A percentile compares a stretch with the other conserved stretches of the same genome.
phyloP scores from a whole-genome alignment of 2,113 vertebrate species.

The Cyprinus carpio region DNA sequence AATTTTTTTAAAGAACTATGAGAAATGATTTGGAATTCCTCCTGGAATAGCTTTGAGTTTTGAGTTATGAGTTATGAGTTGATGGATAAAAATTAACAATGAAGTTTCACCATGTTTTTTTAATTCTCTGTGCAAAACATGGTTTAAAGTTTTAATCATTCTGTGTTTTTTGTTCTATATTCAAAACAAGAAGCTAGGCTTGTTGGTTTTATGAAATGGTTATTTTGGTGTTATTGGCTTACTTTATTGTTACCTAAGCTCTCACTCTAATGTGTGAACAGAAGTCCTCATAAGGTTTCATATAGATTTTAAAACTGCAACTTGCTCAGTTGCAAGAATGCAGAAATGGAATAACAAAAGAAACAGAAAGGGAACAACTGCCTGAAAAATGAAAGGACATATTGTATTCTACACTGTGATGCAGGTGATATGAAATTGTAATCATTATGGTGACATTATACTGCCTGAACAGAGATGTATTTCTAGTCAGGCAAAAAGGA shows the following conservation, averaged over 20 bases:
- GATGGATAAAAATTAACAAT: background rate
- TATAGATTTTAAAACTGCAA: background rate
- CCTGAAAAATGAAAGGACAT: background rate
- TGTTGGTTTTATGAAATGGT: background rate
- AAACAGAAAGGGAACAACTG: background rate
- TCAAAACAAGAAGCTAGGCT: background rate
- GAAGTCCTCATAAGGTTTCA: background rate
- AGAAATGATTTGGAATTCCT: background rate
- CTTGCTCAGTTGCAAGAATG: conserved; percentile 6
- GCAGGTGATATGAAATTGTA: background rate
- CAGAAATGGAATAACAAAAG: background rate
- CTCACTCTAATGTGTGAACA: background rate
- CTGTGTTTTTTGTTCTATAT: background rate
- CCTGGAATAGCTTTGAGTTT: background rate
- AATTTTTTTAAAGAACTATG: too few species aligned
- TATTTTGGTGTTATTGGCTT: background rate
- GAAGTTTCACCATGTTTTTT: background rate
- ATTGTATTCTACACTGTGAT: conserved; percentile 9
- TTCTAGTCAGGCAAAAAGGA: background rate
- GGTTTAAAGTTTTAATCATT: background rate
- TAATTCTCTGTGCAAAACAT: background rate
- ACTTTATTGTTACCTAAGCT: background rate
- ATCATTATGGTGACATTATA: background rate
- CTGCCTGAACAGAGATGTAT: background rate
- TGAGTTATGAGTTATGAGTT: background rate